Evolutionary conservation across 2,888 invertebrate species (phyloP).

Genomic region (Dysmachus trigonus): DNA sequence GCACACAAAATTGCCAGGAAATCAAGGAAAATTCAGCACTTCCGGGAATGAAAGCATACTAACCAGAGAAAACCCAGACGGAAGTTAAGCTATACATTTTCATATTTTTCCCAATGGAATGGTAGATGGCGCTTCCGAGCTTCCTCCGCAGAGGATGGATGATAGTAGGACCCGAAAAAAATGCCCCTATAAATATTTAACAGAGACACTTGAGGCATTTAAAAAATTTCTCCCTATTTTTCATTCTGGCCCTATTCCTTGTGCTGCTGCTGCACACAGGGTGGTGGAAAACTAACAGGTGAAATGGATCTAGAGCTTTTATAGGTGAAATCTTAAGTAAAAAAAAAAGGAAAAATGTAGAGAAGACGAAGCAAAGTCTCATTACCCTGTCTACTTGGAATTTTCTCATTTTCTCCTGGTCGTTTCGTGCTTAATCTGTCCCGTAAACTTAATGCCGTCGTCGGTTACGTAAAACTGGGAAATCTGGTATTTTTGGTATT

Average conservation of each 20-base stretch:
- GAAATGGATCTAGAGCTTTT: neutral
- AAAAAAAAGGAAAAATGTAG: neutral
- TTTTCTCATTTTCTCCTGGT: neutral
- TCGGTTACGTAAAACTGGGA: neutral
- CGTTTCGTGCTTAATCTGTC: neutral
- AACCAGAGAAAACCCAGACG: neutral
- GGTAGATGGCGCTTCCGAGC: neutral
- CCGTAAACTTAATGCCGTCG: neutral
- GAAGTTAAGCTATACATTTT: neutral
- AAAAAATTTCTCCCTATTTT: neutral
- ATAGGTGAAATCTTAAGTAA: neutral
- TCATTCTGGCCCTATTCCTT: neutral
- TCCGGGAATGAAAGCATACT: neutral
- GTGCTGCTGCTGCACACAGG: neutral
- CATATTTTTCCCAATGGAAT: neutral
- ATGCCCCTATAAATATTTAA: neutral
- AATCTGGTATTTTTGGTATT: neutral
- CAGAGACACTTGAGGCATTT: neutral
- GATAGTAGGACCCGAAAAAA: neutral
- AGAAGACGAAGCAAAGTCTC: neutral
- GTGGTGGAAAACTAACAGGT: neutral
- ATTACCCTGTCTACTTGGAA: neutral
- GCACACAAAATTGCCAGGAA: neutral
- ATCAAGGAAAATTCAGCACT: neutral
- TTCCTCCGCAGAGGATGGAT: neutral